Evolutionary conservation across 2,888 invertebrate genomes (phyloP).

Genomic region (Labia minor): DNA sequence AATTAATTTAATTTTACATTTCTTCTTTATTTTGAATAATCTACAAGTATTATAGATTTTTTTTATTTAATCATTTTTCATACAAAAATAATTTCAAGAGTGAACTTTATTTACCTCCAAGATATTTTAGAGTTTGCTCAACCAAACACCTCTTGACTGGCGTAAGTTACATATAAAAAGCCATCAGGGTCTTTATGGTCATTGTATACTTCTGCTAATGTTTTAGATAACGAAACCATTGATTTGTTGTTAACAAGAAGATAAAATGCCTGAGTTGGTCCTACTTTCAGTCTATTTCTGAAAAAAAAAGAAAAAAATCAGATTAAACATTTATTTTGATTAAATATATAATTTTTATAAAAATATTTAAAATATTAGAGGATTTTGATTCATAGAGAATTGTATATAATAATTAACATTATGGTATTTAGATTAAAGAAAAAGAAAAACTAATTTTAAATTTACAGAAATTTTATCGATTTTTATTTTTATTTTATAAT

Average conservation of each 20-base stretch:
- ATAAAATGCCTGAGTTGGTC: conserved; percentile 63
- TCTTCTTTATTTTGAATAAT: too few species aligned
- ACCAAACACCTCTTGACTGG: conserved; percentile 83
- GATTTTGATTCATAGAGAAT: too few species aligned
- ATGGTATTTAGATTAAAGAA: too few species aligned
- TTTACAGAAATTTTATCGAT: too few species aligned
- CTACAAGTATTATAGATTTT: too few species aligned
- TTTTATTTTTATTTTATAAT: too few species aligned
- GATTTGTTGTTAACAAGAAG: conserved; percentile 72
- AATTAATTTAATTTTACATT: too few species aligned
- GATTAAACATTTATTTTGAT: neutral
- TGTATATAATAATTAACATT: too few species aligned
- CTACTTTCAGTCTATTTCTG: conserved; percentile 50
- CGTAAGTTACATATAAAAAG: conserved; percentile 79
- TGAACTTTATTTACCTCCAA: too few species aligned
- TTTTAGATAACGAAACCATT: conserved; percentile 67
- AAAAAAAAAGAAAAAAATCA: conserved; percentile 18
- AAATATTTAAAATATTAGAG: conserved; percentile 25
- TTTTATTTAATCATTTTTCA: too few species aligned
- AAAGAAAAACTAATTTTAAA: too few species aligned
- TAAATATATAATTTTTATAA: conserved; percentile 4
- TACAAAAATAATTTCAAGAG: too few species aligned
- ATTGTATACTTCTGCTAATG: conserved; percentile 70
- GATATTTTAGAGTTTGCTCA: conserved; percentile 28
- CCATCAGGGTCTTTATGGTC: conserved; percentile 70